Evolutionary conservation across 1,140 invertebrate genomes (phyloP).

Genomic region (Ceratosolen fusciceps): DNA sequence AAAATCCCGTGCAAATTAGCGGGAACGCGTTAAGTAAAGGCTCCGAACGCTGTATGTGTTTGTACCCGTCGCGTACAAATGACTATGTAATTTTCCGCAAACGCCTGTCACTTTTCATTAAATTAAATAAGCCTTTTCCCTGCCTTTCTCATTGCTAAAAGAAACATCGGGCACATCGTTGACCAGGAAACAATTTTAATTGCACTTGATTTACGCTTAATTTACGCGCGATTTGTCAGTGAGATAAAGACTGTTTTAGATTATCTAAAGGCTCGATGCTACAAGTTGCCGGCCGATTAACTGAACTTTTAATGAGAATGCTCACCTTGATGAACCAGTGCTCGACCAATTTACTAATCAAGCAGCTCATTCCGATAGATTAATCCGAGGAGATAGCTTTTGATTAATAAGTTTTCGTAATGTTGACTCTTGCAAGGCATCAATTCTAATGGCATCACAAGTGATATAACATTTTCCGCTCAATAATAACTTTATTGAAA

Average conservation of each 20-base stretch:
- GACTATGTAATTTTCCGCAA: slow-evolving; percentile 33
- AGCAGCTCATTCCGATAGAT: neutral
- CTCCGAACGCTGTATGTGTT: neutral
- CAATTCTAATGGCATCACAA: neutral
- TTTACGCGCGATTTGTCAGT: slow-evolving; percentile 12
- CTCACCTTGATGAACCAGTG: neutral
- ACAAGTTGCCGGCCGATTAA: neutral
- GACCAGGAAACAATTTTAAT: slow-evolving; percentile 17
- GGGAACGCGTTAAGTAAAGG: slow-evolving; percentile 21
- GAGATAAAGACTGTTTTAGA: slow-evolving; percentile 30
- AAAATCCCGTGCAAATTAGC: slow-evolving; percentile 25
- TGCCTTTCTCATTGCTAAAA: neutral
- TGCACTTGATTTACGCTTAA: slow-evolving; percentile 5
- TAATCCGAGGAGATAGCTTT: neutral
- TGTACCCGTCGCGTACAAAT: neutral
- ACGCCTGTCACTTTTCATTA: slow-evolving; percentile 28
- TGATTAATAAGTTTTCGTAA: neutral
- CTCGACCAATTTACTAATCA: slow-evolving; percentile 24
- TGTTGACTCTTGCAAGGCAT: neutral
- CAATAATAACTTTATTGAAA: slow-evolving; percentile 12
- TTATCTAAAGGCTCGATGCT: neutral
- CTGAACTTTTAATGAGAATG: neutral
- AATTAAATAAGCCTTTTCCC: slow-evolving; percentile 12
- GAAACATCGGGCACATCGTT: neutral
- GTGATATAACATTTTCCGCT: neutral